phyloP scores from a whole-genome alignment of 2,797 vertebrate genomes.

The Liasis olivaceus region DNA sequence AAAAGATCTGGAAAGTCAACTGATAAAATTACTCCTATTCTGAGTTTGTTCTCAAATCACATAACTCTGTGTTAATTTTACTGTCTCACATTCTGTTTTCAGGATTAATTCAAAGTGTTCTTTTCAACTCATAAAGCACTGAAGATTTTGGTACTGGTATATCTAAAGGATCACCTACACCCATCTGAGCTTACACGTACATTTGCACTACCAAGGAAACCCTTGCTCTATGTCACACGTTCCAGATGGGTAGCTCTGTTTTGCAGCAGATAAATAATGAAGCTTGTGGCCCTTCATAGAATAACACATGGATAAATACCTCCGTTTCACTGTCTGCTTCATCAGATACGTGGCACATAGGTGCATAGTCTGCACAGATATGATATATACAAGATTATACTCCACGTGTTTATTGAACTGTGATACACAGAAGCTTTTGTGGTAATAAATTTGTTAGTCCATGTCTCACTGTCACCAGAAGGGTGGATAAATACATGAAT shows the following conservation, averaged over 20 bases:
- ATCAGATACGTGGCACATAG: background rate
- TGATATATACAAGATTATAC: background rate
- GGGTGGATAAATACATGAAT: background rate
- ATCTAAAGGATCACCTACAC: background rate
- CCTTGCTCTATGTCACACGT: background rate
- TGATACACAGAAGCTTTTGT: background rate
- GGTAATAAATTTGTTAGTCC: background rate
- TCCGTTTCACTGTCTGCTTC: background rate
- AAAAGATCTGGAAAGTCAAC: background rate
- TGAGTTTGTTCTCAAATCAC: background rate
- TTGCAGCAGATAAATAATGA: background rate
- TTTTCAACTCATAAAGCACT: background rate
- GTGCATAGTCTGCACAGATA: background rate
- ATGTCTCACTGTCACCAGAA: background rate
- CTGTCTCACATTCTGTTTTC: background rate
- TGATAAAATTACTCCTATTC: background rate
- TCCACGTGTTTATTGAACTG: background rate
- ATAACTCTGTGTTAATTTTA: background rate
- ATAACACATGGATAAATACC: background rate
- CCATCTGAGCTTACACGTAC: background rate
- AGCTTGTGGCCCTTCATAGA: background rate
- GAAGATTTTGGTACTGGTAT: background rate
- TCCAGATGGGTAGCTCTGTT: background rate
- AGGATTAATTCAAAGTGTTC: background rate
- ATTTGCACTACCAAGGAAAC: background rate